These are phyloP conservation scores for Tetramorium simillimum DNA, from an alignment of 1,140 invertebrate species.

Conservation along the genomic window DNA sequence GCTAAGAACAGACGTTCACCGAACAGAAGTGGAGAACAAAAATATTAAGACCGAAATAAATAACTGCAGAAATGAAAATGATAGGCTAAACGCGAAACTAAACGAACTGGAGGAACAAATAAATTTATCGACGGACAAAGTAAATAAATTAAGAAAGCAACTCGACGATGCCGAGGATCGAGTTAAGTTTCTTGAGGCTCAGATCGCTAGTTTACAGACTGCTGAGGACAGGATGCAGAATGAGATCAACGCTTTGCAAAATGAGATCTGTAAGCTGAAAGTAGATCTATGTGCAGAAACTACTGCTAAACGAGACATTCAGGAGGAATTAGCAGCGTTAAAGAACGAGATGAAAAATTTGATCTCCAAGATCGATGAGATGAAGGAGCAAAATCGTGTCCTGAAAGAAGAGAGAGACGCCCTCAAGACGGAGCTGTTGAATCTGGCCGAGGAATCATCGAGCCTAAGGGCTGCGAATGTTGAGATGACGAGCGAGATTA, in stretches of 20 bases:
- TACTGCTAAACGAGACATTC: slow-evolving; percentile 26
- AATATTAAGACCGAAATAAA: slow-evolving; percentile 10
- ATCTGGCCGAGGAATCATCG: slow-evolving; percentile 27
- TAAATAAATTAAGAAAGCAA: slow-evolving; percentile 56
- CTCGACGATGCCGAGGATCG: slow-evolving; percentile 49
- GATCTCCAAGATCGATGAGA: slow-evolving; percentile 54
- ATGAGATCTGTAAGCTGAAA: slow-evolving; percentile 35
- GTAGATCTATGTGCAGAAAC: slow-evolving; percentile 37
- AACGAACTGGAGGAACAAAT: slow-evolving; percentile 20
- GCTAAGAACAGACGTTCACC: slow-evolving; percentile 41
- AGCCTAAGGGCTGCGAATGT: slow-evolving; percentile 20
- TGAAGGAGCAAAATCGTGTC: slow-evolving; percentile 39
- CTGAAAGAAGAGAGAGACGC: slow-evolving; percentile 59
- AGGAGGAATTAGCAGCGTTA: slow-evolving; percentile 67
- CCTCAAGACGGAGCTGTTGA: slow-evolving; percentile 34
- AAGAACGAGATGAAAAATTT: slow-evolving; percentile 72
- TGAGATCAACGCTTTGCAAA: slow-evolving; percentile 47
- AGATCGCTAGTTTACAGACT: slow-evolving; percentile 37
- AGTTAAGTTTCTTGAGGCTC: slow-evolving; percentile 58
- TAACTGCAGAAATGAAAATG: slow-evolving; percentile 36
- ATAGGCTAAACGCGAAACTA: slow-evolving; percentile 20
- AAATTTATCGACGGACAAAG: slow-evolving; percentile 47
- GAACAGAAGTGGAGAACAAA: slow-evolving; percentile 44
- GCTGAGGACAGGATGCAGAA: slow-evolving; percentile 53
- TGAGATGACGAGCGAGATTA: slow-evolving; percentile 58